Percentiles rank a stretch among this genome's conserved stretches.
Evolutionary conservation across 64 coral and sea anemone species (phyloP).

Genomic region (Dendronephthya gigantea): DNA sequence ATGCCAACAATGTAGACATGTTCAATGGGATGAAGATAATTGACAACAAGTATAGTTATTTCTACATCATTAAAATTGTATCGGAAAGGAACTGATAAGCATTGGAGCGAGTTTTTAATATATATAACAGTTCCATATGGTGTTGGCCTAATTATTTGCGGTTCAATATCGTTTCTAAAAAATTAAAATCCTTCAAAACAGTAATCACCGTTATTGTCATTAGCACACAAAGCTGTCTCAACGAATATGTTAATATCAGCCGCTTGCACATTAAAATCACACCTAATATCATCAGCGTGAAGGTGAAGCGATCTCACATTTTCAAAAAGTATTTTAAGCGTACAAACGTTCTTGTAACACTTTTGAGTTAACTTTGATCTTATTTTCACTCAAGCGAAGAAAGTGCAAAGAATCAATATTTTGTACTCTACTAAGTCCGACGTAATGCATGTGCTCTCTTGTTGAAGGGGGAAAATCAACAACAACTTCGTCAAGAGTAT

Average conservation of each 20-base stretch:
- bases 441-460: no score
- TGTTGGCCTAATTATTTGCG: slow-evolving; percentile 6
- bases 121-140: slow-evolving; percentile 32
- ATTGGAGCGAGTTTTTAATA: slow-evolving; percentile 12
- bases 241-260: no score
- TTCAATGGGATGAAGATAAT: slow-evolving; percentile 3
- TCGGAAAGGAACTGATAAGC: slow-evolving; percentile 32
- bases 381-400: no score
- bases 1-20: slow-evolving; percentile 32
- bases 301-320: slow-evolving; percentile 52
- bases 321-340: slow-evolving; percentile 23
- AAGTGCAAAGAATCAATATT: no score
- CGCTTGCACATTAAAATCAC: slow-evolving; percentile 31
- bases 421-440: no score
- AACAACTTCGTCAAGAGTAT: no score
- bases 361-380: no score
- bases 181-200: slow-evolving; percentile 5
- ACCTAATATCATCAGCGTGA: slow-evolving; percentile 25
- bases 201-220: slow-evolving; percentile 24
- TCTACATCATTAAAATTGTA: slow-evolving; percentile 42
- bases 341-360: no score
- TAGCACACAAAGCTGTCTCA: slow-evolving; percentile 27
- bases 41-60: slow-evolving; percentile 36
- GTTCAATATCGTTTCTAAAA: slow-evolving; percentile 43
- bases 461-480: no score